Conservation (phyloP, 2,797 vertebrate species). For the Fratercula arctica region DNA sequence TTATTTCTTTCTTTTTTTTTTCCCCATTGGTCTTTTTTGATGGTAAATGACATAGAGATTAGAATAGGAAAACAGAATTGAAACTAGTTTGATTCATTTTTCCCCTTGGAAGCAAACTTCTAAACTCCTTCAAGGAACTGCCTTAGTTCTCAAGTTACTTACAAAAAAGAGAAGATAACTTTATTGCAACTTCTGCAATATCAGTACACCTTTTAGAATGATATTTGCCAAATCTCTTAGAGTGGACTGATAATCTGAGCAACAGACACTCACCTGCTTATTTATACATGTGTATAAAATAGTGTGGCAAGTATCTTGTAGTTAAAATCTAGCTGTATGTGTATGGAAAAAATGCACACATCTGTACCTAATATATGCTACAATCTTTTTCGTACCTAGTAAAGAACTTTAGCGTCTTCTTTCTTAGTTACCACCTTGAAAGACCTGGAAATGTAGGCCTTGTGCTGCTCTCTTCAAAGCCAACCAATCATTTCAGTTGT, state of each 20-base stretch:
- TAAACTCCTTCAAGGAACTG: background rate
- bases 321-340: background rate
- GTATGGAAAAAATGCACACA: background rate
- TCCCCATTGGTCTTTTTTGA: background rate
- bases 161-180: background rate
- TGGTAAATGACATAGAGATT: background rate
- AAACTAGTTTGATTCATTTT: background rate
- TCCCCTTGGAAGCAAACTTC: background rate
- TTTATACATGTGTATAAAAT: fast-evolving
- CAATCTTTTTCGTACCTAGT: background rate
- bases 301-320: background rate
- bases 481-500: background rate
- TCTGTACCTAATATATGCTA: background rate
- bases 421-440: background rate
- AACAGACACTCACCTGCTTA: background rate
- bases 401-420: background rate
- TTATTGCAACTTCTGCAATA: background rate
- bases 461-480: background rate
- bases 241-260: background rate
- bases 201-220: background rate
- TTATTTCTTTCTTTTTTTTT: background rate
- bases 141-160: background rate
- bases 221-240: background rate
- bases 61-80: background rate
- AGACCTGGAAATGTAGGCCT: background rate